phyloP scores from a whole-genome alignment of 2,113 vertebrate genomes.

The Alligator sinensis region DNA sequence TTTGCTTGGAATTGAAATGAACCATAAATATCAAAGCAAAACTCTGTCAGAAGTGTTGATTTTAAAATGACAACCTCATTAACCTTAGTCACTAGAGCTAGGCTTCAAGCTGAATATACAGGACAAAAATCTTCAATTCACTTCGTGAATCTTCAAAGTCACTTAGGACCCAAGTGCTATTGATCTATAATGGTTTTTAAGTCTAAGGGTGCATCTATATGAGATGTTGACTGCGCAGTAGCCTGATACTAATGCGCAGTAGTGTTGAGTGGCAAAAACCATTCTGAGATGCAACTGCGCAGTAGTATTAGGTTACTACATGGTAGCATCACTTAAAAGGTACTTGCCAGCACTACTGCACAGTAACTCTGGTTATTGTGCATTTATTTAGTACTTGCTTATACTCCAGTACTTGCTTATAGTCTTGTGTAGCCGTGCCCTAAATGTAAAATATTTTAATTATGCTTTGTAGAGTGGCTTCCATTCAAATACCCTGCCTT shows the following conservation, averaged over 20 bases:
- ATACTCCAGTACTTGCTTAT: neutral
- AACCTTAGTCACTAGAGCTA: neutral
- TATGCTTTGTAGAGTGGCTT: neutral
- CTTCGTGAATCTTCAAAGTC: neutral
- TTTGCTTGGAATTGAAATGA: conserved; percentile 16
- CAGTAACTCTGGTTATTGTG: no score
- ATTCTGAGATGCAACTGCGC: no score
- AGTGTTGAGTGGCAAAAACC: no score
- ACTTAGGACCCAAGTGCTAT: neutral
- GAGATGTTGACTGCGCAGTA: no score
- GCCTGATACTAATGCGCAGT: no score
- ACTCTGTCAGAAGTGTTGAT: neutral
- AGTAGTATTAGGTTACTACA: no score
- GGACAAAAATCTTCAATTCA: neutral
- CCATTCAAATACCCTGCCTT: neutral
- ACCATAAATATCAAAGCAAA: neutral
- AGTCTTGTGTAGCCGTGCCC: no score
- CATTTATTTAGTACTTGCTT: neutral
- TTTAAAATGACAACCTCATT: neutral
- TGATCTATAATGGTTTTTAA: neutral
- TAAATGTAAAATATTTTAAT: no score
- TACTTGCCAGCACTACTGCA: no score
- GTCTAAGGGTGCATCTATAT: no score
- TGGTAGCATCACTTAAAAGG: no score
- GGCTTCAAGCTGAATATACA: neutral